A percentile compares a stretch with the other conserved stretches of the same genome.
Conservation (phyloP, 2,797 vertebrate genomes). For the Echeneis naucrates region DNA sequence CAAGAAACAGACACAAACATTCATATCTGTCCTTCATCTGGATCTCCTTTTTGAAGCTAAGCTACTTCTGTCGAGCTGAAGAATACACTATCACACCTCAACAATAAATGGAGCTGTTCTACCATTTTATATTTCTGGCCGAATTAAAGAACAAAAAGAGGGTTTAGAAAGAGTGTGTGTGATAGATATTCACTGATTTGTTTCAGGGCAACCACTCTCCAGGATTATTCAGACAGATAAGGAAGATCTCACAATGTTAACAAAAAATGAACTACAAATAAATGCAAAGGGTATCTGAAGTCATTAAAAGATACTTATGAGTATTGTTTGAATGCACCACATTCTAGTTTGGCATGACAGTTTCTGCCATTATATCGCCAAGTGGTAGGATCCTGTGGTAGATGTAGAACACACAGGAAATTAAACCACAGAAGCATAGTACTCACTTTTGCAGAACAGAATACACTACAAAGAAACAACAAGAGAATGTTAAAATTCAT, state of each 20-base stretch:
- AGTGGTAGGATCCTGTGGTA: conserved; percentile 11
- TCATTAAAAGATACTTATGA: conserved; percentile 29
- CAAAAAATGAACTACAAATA: neutral
- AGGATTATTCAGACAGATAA: conserved; percentile 1
- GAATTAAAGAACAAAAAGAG: neutral
- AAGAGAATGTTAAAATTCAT: no score
- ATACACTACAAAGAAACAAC: neutral
- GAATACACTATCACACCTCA: conserved; percentile 1
- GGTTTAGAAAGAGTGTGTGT: neutral
- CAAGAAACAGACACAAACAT: neutral
- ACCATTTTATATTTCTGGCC: neutral
- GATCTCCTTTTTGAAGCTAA: neutral
- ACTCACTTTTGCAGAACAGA: neutral
- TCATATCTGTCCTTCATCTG: neutral
- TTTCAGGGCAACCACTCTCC: neutral
- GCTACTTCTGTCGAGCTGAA: neutral
- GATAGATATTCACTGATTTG: conserved; percentile 2
- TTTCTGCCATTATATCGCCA: conserved; percentile 21
- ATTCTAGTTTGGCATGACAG: conserved; percentile 11
- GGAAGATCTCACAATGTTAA: conserved; percentile 13
- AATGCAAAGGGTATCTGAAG: neutral
- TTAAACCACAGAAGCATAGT: neutral
- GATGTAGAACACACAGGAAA: conserved; percentile 5
- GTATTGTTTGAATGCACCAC: neutral
- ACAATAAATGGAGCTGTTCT: conserved; percentile 10